Evolutionary conservation across 2,888 invertebrate genomes (phyloP).

Genomic region (Eupithecia abbreviata): DNA sequence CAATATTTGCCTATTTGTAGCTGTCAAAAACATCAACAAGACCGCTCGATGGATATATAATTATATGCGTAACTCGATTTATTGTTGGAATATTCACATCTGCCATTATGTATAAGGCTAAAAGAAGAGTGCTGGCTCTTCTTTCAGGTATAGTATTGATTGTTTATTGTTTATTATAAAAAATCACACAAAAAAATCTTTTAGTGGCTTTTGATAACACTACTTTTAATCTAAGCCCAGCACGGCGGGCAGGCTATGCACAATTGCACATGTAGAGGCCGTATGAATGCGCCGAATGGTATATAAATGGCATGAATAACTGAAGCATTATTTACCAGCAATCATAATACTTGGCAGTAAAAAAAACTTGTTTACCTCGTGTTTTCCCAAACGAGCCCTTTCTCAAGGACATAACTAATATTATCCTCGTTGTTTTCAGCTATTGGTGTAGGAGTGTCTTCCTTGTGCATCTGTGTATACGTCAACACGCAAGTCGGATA

Average conservation of each 20-base stretch:
- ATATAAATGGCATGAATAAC: no score
- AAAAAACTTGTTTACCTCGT: no score
- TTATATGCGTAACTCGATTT: neutral
- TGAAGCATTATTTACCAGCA: no score
- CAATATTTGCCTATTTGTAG: neutral
- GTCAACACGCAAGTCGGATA: neutral
- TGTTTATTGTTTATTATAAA: neutral
- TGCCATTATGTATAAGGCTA: neutral
- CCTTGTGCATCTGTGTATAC: neutral
- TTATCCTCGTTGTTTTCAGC: neutral
- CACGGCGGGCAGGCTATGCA: no score
- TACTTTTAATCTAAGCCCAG: no score
- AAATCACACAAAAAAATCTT: neutral
- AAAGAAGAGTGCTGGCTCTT: neutral
- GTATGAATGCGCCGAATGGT: no score
- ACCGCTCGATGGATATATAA: neutral
- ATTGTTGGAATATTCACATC: neutral
- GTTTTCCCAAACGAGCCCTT: neutral
- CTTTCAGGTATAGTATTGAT: neutral
- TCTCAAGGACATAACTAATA: neutral
- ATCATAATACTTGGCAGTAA: no score
- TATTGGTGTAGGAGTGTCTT: constrained; percentile 4
- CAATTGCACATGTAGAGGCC: no score
- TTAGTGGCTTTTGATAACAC: no score
- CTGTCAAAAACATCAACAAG: neutral